Conservation (phyloP, 1,140 invertebrate genomes). For the Bombus consobrinus region DNA sequence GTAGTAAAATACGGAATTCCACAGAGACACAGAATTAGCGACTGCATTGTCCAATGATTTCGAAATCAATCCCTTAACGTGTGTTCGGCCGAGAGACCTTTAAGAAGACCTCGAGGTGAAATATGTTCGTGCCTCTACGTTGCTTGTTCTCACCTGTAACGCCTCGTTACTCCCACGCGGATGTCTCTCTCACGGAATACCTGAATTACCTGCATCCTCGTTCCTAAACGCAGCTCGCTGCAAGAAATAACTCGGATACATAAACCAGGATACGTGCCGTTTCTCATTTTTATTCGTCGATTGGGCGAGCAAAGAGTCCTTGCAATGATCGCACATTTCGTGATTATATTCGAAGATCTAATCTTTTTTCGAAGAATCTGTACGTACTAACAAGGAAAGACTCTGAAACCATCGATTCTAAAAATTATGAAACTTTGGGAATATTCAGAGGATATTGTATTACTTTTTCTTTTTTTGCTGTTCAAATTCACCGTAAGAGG, state of each 20-base stretch:
- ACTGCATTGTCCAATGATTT: background rate
- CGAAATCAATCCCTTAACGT: conserved; percentile 27
- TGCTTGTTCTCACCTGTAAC: conserved; percentile 27
- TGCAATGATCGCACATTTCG: too few species aligned
- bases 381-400: too few species aligned
- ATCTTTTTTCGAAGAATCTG: too few species aligned
- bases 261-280: background rate
- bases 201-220: conserved; percentile 34
- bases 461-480: too few species aligned
- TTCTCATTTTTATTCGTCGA: background rate
- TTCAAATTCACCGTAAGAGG: too few species aligned
- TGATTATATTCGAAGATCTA: too few species aligned
- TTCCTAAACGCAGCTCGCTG: background rate
- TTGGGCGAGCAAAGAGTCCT: too few species aligned
- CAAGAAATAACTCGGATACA: background rate
- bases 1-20: background rate
- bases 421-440: too few species aligned
- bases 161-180: conserved; percentile 25
- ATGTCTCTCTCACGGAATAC: conserved; percentile 28
- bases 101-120: conserved; percentile 24
- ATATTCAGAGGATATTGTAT: too few species aligned
- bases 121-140: background rate
- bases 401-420: too few species aligned
- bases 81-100: conserved; percentile 13
- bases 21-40: background rate